Conservation (phyloP, 2,113 vertebrate genomes). For the Engystomops pustulosus region DNA sequence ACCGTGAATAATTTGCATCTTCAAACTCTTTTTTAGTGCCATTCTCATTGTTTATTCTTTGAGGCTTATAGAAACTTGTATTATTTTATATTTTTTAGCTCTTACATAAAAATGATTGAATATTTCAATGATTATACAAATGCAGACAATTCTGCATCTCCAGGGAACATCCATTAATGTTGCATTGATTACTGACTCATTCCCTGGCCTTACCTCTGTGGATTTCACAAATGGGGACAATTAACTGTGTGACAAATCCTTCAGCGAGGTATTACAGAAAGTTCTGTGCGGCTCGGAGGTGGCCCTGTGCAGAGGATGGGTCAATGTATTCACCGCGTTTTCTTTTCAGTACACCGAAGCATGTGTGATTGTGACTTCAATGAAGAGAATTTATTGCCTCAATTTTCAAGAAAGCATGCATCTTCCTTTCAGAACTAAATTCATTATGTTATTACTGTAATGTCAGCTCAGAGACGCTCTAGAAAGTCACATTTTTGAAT, state of each 20-base stretch:
- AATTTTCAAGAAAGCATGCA: conserved; percentile 28
- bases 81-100: conserved; percentile 8
- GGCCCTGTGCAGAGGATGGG: conserved; percentile 36
- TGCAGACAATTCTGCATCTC: conserved; percentile 45
- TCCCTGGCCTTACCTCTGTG: conserved; percentile 50
- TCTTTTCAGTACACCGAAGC: conserved; percentile 31
- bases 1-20: conserved; percentile 6
- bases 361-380: conserved; percentile 38
- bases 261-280: conserved; percentile 37
- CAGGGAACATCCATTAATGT: conserved; percentile 58
- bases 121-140: conserved; percentile 51
- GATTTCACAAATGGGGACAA: conserved; percentile 57
- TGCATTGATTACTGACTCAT: conserved; percentile 55
- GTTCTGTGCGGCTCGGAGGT: conserved; percentile 45
- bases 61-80: neutral
- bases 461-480: neutral
- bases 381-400: conserved; percentile 31
- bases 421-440: neutral
- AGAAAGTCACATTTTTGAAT: neutral
- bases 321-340: conserved; percentile 43
- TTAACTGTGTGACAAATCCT: conserved; percentile 51
- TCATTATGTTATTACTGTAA: conserved; percentile 21
- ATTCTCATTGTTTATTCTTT: conserved; percentile 49
- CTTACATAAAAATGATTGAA: conserved; percentile 38
- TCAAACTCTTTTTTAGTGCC: conserved; percentile 4